Conservation (phyloP, 2,113 vertebrate species). For the Orycteropus afer region DNA sequence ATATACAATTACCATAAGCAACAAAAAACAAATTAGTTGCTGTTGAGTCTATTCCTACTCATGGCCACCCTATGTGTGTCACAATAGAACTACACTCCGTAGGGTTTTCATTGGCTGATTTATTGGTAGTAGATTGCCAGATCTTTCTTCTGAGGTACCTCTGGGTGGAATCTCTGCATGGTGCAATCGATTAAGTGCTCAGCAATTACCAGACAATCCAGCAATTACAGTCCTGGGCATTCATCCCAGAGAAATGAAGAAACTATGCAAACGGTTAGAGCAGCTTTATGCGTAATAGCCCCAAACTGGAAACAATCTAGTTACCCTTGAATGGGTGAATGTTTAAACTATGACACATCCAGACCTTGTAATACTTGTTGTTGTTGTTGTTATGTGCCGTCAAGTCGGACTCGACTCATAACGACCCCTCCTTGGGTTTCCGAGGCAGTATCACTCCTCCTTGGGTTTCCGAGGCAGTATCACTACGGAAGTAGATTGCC, state of each 20-base stretch:
- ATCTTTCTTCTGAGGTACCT: background rate
- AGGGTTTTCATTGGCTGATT: background rate
- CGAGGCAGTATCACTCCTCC: too few species aligned
- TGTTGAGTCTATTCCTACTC: background rate
- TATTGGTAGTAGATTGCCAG: background rate
- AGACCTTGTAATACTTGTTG: background rate
- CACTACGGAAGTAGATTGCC: too few species aligned
- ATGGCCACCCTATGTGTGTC: background rate
- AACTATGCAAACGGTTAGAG: background rate
- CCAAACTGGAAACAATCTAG: too few species aligned
- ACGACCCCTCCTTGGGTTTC: too few species aligned
- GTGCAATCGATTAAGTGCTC: background rate
- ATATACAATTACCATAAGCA: background rate
- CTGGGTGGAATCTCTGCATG: background rate
- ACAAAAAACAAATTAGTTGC: background rate
- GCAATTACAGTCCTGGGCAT: background rate
- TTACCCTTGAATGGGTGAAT: too few species aligned
- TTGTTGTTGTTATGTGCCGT: too few species aligned
- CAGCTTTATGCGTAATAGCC: too few species aligned
- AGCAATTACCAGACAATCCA: background rate
- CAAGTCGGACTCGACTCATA: too few species aligned
- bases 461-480: too few species aligned
- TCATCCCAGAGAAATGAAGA: background rate
- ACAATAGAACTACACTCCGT: background rate
- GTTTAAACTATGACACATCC: too few species aligned